Conservation (phyloP, 2,797 vertebrate genomes). For the Tragopan temminckii region DNA sequence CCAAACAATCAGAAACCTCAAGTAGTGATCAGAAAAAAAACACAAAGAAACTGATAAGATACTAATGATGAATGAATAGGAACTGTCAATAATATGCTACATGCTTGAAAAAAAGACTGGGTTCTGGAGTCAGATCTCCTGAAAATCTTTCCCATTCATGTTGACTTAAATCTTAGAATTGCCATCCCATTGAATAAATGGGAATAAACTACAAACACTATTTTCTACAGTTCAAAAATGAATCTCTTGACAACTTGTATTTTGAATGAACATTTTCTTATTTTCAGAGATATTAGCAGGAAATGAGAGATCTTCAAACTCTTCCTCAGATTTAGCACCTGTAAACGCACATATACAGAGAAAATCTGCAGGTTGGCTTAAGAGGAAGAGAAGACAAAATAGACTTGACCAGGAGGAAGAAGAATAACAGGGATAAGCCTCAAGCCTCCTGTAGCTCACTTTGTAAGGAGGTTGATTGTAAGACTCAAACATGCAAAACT, state of each 20-base stretch:
- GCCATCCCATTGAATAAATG: neutral
- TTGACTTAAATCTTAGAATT: neutral
- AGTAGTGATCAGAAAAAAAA: neutral
- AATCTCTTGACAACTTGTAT: neutral
- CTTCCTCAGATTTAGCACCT: neutral
- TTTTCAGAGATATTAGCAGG: neutral
- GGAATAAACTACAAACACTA: fast-evolving
- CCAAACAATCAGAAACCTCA: neutral
- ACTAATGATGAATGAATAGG: neutral
- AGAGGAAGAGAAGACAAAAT: neutral
- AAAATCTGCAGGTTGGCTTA: neutral
- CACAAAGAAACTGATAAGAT: neutral
- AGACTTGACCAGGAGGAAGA: neutral
- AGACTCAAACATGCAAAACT: neutral
- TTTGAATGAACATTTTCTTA: neutral
- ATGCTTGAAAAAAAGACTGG: neutral
- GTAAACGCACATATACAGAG: neutral
- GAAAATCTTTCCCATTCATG: neutral
- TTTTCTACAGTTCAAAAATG: neutral
- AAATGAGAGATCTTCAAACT: neutral
- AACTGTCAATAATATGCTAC: neutral
- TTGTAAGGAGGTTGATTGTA: neutral
- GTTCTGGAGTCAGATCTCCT: neutral
- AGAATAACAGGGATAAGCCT: neutral
- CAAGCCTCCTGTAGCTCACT: neutral